phyloP scores from a whole-genome alignment of 2,888 invertebrate species.

The Amitus sp. region DNA sequence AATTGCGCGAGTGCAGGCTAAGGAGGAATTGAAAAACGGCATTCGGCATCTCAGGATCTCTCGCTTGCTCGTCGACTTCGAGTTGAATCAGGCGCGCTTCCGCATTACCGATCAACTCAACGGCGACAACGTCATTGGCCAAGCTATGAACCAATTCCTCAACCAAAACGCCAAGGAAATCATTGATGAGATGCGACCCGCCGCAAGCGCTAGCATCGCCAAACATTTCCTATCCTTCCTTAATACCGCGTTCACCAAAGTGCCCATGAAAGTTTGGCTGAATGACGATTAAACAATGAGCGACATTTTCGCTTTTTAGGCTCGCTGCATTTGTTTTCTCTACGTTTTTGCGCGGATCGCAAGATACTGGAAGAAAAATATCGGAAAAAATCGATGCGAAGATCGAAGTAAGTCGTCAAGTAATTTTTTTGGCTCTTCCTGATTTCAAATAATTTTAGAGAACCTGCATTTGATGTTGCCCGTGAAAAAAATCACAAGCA shows the following conservation, averaged over 20 bases:
- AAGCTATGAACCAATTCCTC: constrained; percentile 85
- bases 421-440: no score
- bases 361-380: no score
- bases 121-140: constrained; percentile 80
- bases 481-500: no score
- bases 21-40: constrained; percentile 71
- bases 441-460: no score
- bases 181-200: constrained; percentile 84
- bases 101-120: constrained; percentile 78
- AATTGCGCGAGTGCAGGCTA: constrained; percentile 77
- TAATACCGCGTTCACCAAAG: constrained; percentile 77
- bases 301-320: background rate
- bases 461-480: no score
- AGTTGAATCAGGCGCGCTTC: constrained; percentile 76
- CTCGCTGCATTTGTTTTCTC: background rate
- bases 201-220: constrained; percentile 76
- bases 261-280: constrained; percentile 79
- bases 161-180: constrained; percentile 84
- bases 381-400: no score
- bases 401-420: no score
- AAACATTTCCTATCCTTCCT: constrained; percentile 80
- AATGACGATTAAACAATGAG: constrained; percentile 48
- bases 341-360: no score
- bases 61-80: constrained; percentile 77
- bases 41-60: constrained; percentile 77